These are phyloP conservation scores for Rhynchotus rufescens DNA, from an alignment of 2,797 vertebrate species.

Conservation along the genomic window DNA sequence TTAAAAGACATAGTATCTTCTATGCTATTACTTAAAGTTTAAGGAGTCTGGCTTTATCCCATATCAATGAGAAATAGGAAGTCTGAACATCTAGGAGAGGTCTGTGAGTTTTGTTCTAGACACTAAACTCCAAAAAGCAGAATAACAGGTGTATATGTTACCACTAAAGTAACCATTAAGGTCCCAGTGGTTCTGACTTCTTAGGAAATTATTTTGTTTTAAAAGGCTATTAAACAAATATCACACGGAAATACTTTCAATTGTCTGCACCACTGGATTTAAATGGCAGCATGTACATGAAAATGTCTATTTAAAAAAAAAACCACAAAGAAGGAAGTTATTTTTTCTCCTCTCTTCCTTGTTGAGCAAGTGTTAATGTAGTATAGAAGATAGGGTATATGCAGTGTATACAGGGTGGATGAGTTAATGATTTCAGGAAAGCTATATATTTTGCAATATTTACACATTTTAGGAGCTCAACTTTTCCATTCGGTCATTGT, in stretches of 20 bases:
- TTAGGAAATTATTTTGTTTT: background rate
- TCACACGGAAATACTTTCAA: background rate
- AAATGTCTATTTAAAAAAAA: background rate
- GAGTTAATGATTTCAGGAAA: slow-evolving; percentile 5
- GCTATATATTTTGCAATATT: background rate
- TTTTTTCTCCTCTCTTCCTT: background rate
- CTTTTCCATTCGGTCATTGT: background rate
- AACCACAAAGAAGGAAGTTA: background rate
- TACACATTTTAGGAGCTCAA: background rate
- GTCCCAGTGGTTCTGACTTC: background rate
- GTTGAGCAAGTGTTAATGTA: background rate
- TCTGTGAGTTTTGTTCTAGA: background rate
- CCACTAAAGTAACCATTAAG: background rate
- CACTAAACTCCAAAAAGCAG: too few species aligned
- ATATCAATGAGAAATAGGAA: background rate
- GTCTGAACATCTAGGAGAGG: background rate
- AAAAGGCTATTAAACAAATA: background rate
- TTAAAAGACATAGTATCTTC: background rate
- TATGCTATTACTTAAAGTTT: background rate
- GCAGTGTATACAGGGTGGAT: background rate
- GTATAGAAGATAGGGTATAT: background rate
- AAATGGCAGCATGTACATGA: background rate
- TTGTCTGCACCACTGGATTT: background rate
- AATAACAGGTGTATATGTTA: background rate
- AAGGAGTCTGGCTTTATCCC: background rate